Base-by-base conservation (phyloP, 1,140 invertebrate genomes). In the Neuroterus valhalla region DNA sequence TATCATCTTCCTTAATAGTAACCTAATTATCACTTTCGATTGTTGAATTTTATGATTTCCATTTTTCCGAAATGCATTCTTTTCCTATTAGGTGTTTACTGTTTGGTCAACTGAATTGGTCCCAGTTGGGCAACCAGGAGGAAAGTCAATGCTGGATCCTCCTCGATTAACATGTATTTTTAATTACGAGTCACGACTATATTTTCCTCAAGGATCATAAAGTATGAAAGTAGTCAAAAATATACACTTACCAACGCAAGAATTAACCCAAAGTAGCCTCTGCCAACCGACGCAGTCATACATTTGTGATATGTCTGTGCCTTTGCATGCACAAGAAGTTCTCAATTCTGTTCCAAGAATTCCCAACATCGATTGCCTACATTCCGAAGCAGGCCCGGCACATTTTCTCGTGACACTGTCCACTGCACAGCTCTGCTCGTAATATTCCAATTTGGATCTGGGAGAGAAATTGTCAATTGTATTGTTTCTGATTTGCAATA, bases 231-330 rank as follows among this genome's bases (percentile, higher is more conserved):
- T 4, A 62, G 15, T 31, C 31, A 31, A 62, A 38, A 45, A 68
- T 72, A 55, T 52, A 45, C 44, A 91, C 95, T 94, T 89, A 97
- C 96, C 96, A 68, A 97, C 96, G 86, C 96, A 97, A 8, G 96
- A 95, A 86, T 97, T 97, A 66, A 97, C 93, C 96, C 96, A 97
- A 4, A 97, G 92, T n/a, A 97, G 91, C 55, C 96, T 88, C 81
- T 97, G 95, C 96, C 96, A 97, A 48, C 96, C 96, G 3, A 97
- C 90, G 81, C 96, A 97, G 74, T 96, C 95, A 86, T 96, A 96
- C 1, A 96, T 88, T 83, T 96, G 94, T 14, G 93, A 92, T 80
- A 95, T 92, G 86, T 97, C 96, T 0, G 94, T 94, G 5, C 95
- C 95, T 76, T 96, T 94, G 85, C 96, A 97, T 43, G 94, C 95